phyloP scores from a whole-genome alignment of 1,140 invertebrate genomes.

The Orussus abietinus region DNA sequence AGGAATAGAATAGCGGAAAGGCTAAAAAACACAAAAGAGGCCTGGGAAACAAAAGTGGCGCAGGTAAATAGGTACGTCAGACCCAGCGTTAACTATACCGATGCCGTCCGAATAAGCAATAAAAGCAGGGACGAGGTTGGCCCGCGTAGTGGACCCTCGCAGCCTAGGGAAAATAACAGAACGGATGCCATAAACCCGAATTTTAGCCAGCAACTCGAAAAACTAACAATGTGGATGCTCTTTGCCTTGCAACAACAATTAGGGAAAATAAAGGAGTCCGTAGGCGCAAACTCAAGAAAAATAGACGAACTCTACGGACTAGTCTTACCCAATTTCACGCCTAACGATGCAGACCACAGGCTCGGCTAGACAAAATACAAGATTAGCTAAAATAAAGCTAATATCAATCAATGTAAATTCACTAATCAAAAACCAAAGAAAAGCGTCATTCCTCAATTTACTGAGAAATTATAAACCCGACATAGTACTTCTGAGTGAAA shows the following conservation, averaged over 20 bases:
- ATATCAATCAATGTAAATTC: slow-evolving; percentile 13
- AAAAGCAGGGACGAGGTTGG: background rate
- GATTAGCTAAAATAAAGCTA: slow-evolving; percentile 5
- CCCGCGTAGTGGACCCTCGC: background rate
- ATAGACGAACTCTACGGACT: no score
- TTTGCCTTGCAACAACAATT: background rate
- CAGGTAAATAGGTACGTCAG: background rate
- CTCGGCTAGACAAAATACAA: background rate
- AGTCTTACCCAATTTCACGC: no score
- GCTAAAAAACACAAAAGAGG: background rate
- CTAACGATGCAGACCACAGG: no score
- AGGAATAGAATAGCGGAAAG: slow-evolving; percentile 4
- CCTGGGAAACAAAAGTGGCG: background rate
- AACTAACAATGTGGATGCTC: background rate
- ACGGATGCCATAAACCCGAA: background rate
- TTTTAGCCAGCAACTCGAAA: background rate
- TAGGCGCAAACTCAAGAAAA: no score
- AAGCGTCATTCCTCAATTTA: slow-evolving; percentile 1
- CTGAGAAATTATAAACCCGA: slow-evolving; percentile 6
- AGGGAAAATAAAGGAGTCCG: background rate
- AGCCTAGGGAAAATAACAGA: background rate
- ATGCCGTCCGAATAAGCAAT: background rate
- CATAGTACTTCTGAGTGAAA: slow-evolving; percentile 11
- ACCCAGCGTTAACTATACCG: background rate
- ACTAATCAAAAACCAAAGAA: slow-evolving; percentile 9